Base-by-base conservation (phyloP, 2,797 vertebrate species). In the Rachycentron canadum region DNA sequence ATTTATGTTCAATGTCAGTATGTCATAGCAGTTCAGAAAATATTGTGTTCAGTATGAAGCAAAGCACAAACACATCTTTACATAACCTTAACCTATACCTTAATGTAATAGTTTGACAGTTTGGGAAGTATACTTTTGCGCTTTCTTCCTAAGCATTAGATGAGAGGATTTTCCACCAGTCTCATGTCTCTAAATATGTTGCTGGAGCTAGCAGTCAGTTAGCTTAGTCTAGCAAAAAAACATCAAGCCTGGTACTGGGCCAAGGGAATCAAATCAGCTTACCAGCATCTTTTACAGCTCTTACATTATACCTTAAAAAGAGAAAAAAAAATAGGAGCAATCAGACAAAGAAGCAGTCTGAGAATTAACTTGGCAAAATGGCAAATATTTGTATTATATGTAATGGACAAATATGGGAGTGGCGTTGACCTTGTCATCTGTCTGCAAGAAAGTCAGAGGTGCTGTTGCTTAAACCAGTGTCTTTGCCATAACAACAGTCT, bases 1-100 rank as follows among this genome's bases (percentile, higher is more conserved):
- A 71, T 75, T 75, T 62, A 62, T 26, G 6, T 57, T 25, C 25
- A 49, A 9, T 28, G 32, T 25, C 1, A 6, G 19, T n/a, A n/a
- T n/a, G n/a, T n/a, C n/a, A n/a, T n/a, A 8, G n/a, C 45, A 21
- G 0, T 30, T 1, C 5, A 43, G 30, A 16, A 63, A 55, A 68
- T 50, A 57, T 30, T 62, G 7, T 41, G 30, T 21, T 21, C 11
- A 13, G 3, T 34, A n/a, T 40, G n/a, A 16, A 38, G n/a, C 13
- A 30, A 57, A 61, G 17, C 43, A 23, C 32, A 66, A 40, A 38
- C 4, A 43, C 14, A 43, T 43, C 4, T 19, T 40, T 56, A 13
- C 7, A 0, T 28, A 19, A 49, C 49, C 9, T 26, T 19, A n/a
- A 49, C 28, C 36, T n/a, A 43, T 21, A n/a, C 40, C 43, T 34